A percentile compares a stretch with the other conserved stretches of the same genome.
phyloP scores from a whole-genome alignment of 2,113 vertebrate species.

The Mungos mungo region DNA sequence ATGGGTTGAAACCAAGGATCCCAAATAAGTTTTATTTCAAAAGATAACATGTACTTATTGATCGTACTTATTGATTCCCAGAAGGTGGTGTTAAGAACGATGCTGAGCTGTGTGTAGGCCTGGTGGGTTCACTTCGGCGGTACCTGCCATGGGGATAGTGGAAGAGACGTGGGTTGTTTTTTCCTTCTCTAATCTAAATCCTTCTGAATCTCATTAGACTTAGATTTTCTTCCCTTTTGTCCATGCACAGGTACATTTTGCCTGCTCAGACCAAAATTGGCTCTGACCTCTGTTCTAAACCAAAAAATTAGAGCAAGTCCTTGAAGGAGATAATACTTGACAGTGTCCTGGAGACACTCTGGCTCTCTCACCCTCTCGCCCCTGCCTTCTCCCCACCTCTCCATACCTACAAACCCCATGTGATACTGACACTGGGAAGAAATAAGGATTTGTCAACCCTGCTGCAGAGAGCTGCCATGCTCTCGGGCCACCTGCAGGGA shows the following conservation, averaged over 20 bases:
- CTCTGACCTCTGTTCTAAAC: constrained; percentile 44
- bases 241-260: background rate
- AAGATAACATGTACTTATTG: background rate
- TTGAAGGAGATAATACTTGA: background rate
- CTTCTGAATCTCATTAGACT: background rate
- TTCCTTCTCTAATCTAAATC: background rate
- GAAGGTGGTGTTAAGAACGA: background rate
- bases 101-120: background rate
- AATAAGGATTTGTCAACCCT: background rate
- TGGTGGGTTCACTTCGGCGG: background rate
- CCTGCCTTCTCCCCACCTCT: too few relatives aligned
- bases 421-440: background rate
- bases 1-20: background rate
- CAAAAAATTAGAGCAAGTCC: background rate
- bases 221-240: background rate
- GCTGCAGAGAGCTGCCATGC: background rate
- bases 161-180: background rate
- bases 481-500: background rate
- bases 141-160: background rate
- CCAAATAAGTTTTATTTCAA: background rate
- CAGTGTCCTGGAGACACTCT: background rate
- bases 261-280: background rate
- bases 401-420: background rate
- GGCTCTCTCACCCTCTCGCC: background rate
- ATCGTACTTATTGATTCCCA: background rate